Evolutionary conservation across 2,113 vertebrate genomes (phyloP).

Genomic region (Oplegnathus fasciatus): DNA sequence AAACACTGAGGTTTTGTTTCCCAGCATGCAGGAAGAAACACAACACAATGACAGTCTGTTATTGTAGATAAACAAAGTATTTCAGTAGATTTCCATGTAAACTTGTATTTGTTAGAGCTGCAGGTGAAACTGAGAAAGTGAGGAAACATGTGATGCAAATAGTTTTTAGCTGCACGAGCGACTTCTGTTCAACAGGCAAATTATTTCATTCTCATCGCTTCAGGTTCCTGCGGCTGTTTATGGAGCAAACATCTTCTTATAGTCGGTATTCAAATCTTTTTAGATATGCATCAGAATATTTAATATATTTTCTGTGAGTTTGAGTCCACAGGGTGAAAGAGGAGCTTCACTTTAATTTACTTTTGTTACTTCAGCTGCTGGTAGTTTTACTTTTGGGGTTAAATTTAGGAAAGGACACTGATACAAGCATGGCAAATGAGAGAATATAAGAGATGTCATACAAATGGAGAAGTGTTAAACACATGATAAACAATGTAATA

Average conservation of each 20-base stretch:
- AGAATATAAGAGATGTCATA: not conserved
- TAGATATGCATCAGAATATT: not conserved
- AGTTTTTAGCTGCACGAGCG: too few species aligned
- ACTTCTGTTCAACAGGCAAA: not conserved
- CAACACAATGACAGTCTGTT: not conserved
- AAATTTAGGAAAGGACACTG: not conserved
- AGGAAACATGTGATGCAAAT: not conserved
- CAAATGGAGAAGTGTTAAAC: not conserved
- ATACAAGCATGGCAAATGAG: too few species aligned
- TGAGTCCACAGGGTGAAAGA: not conserved
- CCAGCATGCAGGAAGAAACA: not conserved
- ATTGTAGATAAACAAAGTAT: not conserved
- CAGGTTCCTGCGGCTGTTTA: constrained; percentile 3
- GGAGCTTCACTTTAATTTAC: not conserved
- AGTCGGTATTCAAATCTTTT: not conserved
- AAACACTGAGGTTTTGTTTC: not conserved
- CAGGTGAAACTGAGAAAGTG: not conserved
- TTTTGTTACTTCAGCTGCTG: not conserved
- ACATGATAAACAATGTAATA: not conserved
- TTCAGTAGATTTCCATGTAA: not conserved
- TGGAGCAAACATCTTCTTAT: not conserved
- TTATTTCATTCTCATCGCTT: not conserved
- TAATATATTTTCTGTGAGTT: not conserved
- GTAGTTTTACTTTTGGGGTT: not conserved
- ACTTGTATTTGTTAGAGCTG: not conserved